These are phyloP conservation scores for Hypothenemus hampei DNA, from an alignment of 1,140 invertebrate species.

Conservation along the genomic window DNA sequence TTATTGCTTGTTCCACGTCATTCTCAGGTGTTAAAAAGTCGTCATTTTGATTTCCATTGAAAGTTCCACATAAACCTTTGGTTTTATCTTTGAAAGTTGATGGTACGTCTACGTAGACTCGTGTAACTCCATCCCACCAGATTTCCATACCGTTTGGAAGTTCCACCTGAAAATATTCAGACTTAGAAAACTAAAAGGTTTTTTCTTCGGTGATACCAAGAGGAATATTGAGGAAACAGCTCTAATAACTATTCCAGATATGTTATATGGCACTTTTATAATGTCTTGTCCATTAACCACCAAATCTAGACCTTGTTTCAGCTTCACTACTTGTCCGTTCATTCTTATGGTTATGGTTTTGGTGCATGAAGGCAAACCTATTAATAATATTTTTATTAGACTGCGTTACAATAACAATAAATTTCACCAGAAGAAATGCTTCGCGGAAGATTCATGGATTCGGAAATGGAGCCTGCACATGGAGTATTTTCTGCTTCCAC, in stretches of 20 bases:
- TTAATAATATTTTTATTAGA: no score
- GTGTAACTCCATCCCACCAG: constrained; percentile 78
- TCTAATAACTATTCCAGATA: constrained; percentile 56
- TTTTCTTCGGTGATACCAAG: constrained; percentile 44
- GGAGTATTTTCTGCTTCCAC: constrained; percentile 78
- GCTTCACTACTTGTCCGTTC: constrained; percentile 51
- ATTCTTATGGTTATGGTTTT: constrained; percentile 66
- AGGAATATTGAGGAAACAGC: constrained; percentile 72
- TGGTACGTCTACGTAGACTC: constrained; percentile 77
- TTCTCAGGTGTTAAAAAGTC: constrained; percentile 84
- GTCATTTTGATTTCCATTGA: constrained; percentile 79
- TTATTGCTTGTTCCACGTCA: constrained; percentile 68
- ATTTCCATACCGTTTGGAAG: constrained; percentile 71
- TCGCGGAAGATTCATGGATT: constrained; percentile 61
- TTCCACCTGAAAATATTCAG: constrained; percentile 51
- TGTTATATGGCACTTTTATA: constrained; percentile 57
- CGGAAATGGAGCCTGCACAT: constrained; percentile 70
- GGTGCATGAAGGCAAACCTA: constrained; percentile 70
- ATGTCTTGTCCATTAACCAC: constrained; percentile 67
- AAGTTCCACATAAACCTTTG: constrained; percentile 82
- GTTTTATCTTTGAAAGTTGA: constrained; percentile 63
- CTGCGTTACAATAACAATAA: no score
- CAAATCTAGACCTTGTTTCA: constrained; percentile 68
- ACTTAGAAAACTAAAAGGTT: neutral
- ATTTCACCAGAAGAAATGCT: constrained; percentile 41